Base-by-base conservation (phyloP, 2,888 invertebrate genomes). In the Lithophane ornitopus region DNA sequence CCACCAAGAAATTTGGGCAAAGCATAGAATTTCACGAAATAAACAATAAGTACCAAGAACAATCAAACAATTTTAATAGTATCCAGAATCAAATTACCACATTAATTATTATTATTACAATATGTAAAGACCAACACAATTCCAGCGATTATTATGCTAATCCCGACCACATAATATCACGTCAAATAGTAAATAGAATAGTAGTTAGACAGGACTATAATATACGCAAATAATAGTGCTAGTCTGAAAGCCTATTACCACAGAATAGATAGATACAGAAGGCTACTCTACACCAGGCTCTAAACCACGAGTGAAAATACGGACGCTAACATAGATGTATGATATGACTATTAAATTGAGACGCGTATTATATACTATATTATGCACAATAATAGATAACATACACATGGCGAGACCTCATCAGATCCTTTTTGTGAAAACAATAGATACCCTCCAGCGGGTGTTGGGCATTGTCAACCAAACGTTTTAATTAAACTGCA, bases 231-330 rank as follows among this genome's bases (percentile, higher is more conserved):
- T 80, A 44, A 59, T 69, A 70, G 73, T 49, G 41, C 22, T n/a
- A 34, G 80, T 39, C 46, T 54, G 66, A 62, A 74, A 83, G 73
- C 85, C 41, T 85, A 66, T 71, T 41, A 72, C 26, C 62, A 52
- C 8, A 26, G n/a, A 34, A 22, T 54, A 41, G 12, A 34, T 22
- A 34, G 4, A 0, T 16, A 19, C 74, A 80, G 49, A 63, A 73
- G 26, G 16, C 7, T 7, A 19, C 4, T 34, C 34, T 34, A 6
- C 34, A 34, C 34, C 34, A n/a, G 3, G 9, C 7, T 59, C 44
- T 7, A 19, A 3, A 34, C 14, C 19, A 28, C 0, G 28, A 28
- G 19, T 19, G 8, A 28, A 28, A 44, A 16, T 16, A 22, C n/a
- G 16, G 14, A 14, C n/a, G 14, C 19, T 41, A 7, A 6, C 26